Percentiles rank a stretch among this genome's conserved stretches.
Conservation (phyloP, 35 echinoderm and acorn worm genomes). For the Holothuria glaberrima region DNA sequence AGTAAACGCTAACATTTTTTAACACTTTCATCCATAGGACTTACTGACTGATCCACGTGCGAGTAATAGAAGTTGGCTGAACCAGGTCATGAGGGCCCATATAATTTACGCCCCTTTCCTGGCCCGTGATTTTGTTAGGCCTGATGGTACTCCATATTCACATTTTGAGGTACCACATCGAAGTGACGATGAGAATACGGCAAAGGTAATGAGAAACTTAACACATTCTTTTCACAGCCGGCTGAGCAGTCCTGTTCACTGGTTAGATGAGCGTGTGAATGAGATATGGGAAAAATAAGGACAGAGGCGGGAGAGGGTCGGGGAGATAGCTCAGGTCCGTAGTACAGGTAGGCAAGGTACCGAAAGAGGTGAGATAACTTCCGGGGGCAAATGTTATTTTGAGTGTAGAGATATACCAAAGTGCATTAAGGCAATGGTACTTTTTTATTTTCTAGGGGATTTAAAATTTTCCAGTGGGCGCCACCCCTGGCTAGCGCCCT, state of each 20-base stretch:
- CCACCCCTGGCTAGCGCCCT: too few relatives aligned
- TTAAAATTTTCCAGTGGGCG: too few relatives aligned
- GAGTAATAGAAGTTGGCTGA: slow-evolving; percentile 1
- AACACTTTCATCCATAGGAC: not conserved
- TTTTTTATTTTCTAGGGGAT: too few relatives aligned
- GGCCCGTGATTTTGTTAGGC: not conserved
- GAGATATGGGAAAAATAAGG: too few relatives aligned
- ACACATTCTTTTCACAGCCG: too few relatives aligned
- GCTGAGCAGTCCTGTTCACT: not conserved
- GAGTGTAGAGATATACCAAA: not conserved
- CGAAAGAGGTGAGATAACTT: not conserved
- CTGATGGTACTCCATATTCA: not conserved
- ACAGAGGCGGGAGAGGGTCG: too few relatives aligned
- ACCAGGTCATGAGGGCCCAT: not conserved
- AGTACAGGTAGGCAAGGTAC: too few relatives aligned
- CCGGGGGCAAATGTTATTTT: not conserved
- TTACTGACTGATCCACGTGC: not conserved
- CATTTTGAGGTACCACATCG: slow-evolving; percentile 2
- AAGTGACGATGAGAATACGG: slow-evolving; percentile 4
- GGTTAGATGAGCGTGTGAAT: too few relatives aligned
- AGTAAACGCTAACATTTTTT: too few relatives aligned
- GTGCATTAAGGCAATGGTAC: too few relatives aligned
- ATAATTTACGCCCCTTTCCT: slow-evolving; percentile 14
- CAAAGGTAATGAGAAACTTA: not conserved
- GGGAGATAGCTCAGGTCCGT: too few relatives aligned